These are phyloP conservation scores for Aleiodes leptofemur DNA, from an alignment of 2,888 invertebrate genomes.

Conservation along the genomic window DNA sequence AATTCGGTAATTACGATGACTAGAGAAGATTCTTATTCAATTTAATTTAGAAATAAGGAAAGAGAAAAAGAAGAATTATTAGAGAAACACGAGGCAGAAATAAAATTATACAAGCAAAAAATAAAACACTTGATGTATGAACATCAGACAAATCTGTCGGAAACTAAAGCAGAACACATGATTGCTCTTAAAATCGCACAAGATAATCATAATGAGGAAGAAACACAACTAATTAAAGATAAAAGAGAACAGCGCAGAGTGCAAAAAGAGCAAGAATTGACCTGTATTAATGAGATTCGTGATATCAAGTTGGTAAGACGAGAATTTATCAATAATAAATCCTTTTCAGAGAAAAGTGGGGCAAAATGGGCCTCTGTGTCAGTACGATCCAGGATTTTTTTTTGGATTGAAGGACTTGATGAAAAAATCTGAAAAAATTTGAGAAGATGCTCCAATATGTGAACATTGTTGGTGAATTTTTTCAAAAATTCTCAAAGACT, in stretches of 20 bases:
- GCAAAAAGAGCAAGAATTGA: conserved; percentile 82
- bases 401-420: too few species aligned
- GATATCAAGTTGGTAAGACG: conserved; percentile 80
- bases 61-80: conserved; percentile 91
- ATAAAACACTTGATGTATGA: conserved; percentile 95
- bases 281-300: conserved; percentile 85
- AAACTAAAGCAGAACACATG: conserved; percentile 89
- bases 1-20: too few species aligned
- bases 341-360: background rate
- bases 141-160: conserved; percentile 89
- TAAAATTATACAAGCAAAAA: conserved; percentile 93
- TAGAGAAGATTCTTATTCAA: background rate
- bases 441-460: too few species aligned
- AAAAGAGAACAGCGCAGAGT: conserved; percentile 82
- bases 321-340: too few species aligned
- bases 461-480: too few species aligned
- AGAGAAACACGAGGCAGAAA: conserved; percentile 90
- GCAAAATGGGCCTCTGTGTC: too few species aligned
- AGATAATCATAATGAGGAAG: conserved; percentile 87
- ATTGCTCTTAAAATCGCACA: conserved; percentile 89
- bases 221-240: conserved; percentile 85
- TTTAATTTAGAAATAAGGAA: conserved; percentile 82
- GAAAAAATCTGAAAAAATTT: too few species aligned
- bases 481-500: too few species aligned
- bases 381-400: too few species aligned